These are phyloP conservation scores for Andrena camellia DNA, from an alignment of 2,888 invertebrate genomes.

Conservation along the genomic window DNA sequence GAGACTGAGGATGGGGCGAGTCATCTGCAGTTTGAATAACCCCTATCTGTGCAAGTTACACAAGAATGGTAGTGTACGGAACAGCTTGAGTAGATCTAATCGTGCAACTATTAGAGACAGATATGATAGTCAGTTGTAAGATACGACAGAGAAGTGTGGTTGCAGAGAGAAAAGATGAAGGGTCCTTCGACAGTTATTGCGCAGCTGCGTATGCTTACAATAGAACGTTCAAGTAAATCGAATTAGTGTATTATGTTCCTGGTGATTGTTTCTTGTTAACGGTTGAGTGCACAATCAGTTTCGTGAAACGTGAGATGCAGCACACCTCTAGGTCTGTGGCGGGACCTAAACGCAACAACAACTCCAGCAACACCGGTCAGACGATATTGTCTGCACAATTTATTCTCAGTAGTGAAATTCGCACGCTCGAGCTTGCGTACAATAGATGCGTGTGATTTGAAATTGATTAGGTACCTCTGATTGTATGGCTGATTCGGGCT, in stretches of 20 bases:
- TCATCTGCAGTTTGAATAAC: slow-evolving; percentile 49
- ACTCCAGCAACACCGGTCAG: slow-evolving; percentile 4
- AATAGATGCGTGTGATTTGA: neutral
- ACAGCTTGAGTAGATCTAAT: slow-evolving; percentile 52
- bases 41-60: slow-evolving; percentile 25
- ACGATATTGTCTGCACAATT: neutral
- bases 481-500: slow-evolving; percentile 89
- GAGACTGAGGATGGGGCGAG: neutral
- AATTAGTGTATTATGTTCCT: neutral
- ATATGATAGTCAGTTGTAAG: slow-evolving; percentile 37
- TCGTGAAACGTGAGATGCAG: neutral
- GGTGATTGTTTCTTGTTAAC: slow-evolving; percentile 1
- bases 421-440: slow-evolving; percentile 29
- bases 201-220: neutral
- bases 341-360: slow-evolving; percentile 18
- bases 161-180: slow-evolving; percentile 18
- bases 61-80: slow-evolving; percentile 18
- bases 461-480: slow-evolving; percentile 85
- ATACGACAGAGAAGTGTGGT: slow-evolving; percentile 43
- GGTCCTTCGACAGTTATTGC: slow-evolving; percentile 10
- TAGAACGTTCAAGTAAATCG: neutral
- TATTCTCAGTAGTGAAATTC: slow-evolving; percentile 59
- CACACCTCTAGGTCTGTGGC: neutral
- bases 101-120: slow-evolving; percentile 61
- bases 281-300: slow-evolving; percentile 4